Conservation (phyloP, 2,888 invertebrate genomes). For the Lasioglossum calceatum region DNA sequence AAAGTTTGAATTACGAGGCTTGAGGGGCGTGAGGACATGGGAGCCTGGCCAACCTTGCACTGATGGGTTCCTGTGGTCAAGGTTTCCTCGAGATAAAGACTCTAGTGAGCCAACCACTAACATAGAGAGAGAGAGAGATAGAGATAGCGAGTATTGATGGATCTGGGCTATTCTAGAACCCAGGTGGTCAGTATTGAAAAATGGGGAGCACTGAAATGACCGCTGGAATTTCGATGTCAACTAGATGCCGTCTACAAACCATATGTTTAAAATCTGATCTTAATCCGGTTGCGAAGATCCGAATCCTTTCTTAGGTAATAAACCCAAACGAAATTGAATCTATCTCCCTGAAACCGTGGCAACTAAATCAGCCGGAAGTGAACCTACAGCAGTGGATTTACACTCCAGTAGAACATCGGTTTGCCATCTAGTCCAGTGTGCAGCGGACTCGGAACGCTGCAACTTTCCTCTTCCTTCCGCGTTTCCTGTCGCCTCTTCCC, state of each 20-base stretch:
- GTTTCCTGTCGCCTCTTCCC: constrained; percentile 24
- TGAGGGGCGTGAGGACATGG: not conserved
- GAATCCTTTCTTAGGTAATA: too few species aligned
- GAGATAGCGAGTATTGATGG: not conserved
- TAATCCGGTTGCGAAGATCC: too few species aligned
- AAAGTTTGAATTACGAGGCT: not conserved
- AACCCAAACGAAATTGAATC: too few species aligned
- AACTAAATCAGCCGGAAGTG: constrained; percentile 49
- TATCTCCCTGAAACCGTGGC: not conserved
- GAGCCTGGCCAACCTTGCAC: not conserved
- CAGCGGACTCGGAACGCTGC: constrained; percentile 34
- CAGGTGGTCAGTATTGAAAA: not conserved
- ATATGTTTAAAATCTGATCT: too few species aligned
- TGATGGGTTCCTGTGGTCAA: not conserved
- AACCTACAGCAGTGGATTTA: constrained; percentile 59
- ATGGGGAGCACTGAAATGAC: not conserved
- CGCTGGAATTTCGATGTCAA: not conserved
- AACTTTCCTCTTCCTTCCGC: constrained; percentile 50
- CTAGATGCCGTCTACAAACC: too few species aligned
- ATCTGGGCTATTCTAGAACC: not conserved
- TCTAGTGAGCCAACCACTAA: not conserved
- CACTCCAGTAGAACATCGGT: constrained; percentile 53
- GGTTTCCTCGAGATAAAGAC: not conserved
- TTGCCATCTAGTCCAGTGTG: constrained; percentile 50
- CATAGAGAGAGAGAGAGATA: not conserved